Conservation (phyloP, 2,797 vertebrate genomes). For the Ficedula albicollis region DNA sequence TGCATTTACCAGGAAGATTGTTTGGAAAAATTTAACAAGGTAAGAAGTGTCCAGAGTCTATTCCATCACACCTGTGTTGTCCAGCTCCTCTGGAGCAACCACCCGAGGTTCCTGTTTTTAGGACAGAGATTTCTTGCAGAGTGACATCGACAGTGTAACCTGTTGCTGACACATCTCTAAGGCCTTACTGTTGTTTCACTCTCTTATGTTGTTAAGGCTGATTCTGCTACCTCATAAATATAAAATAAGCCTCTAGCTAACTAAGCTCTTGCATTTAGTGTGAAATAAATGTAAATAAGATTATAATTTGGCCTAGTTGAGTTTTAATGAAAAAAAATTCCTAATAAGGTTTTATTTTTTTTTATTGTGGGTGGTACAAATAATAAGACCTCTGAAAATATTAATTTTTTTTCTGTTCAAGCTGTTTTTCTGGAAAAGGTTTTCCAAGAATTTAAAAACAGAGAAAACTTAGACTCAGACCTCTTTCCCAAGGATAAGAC, state of each 20-base stretch:
- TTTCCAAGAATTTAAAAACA: neutral
- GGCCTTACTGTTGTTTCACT: neutral
- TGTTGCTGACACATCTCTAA: neutral
- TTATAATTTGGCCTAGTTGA: neutral
- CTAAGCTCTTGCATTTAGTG: neutral
- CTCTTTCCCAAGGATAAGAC: neutral
- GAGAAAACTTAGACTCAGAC: neutral
- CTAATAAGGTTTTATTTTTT: neutral
- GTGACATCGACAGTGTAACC: neutral
- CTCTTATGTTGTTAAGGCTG: neutral
- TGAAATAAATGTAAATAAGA: conserved; percentile 5
- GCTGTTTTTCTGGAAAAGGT: neutral
- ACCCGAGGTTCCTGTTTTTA: neutral
- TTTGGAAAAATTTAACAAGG: neutral
- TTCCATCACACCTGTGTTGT: neutral
- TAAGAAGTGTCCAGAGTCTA: neutral
- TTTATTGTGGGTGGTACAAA: neutral
- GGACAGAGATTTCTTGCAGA: neutral
- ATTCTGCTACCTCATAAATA: neutral
- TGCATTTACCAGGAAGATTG: neutral
- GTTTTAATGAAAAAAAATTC: neutral
- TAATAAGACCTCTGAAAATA: neutral
- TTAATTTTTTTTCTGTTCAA: neutral
- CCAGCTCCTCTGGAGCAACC: neutral
- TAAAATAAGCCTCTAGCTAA: neutral